Conservation (phyloP, 2,888 invertebrate species). For the Campoplex capitator region DNA sequence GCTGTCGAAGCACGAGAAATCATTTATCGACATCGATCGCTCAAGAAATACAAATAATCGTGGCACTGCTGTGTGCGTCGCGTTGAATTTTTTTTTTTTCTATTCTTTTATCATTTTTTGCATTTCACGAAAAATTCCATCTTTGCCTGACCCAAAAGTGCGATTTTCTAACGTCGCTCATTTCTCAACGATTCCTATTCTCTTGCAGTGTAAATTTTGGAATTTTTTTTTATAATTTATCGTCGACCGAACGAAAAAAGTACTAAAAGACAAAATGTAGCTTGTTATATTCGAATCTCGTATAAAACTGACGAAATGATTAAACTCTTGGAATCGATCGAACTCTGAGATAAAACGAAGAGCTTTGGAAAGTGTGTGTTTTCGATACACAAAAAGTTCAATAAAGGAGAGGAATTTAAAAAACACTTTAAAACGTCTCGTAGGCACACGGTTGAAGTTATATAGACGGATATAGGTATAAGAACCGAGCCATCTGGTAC, state of each 20-base stretch:
- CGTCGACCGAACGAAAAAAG: background rate
- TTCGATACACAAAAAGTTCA: background rate
- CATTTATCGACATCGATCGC: background rate
- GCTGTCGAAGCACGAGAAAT: background rate
- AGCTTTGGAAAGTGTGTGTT: background rate
- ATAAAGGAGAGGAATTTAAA: background rate
- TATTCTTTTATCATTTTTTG: background rate
- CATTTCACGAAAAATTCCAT: no score
- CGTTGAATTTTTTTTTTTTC: background rate
- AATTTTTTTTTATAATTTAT: no score
- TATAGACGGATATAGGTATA: background rate
- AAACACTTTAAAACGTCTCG: constrained; percentile 24
- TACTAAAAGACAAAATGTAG: background rate
- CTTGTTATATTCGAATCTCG: background rate
- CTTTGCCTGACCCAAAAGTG: no score
- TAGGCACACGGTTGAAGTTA: background rate
- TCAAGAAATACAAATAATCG: background rate
- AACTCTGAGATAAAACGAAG: background rate
- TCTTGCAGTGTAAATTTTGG: no score
- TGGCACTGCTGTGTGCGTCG: background rate
- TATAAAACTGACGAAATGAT: background rate
- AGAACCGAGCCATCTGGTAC: background rate
- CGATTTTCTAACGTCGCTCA: no score
- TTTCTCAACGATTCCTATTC: no score
- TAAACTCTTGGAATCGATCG: constrained; percentile 8